Conservation (phyloP, 2,888 invertebrate genomes). For the Melinaea marsaeus region DNA sequence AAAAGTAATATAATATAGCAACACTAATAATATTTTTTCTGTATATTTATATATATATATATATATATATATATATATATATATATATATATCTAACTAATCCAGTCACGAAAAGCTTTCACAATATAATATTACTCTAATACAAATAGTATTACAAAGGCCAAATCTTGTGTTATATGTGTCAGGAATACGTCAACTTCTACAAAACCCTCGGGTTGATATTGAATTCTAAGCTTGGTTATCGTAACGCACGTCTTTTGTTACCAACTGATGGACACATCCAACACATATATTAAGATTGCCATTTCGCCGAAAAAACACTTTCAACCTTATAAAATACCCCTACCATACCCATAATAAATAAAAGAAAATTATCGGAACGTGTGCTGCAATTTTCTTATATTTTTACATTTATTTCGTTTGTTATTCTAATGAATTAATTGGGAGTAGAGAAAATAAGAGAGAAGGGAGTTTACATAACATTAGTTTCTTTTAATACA, state of each 20-base stretch:
- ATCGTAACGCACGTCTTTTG: slow-evolving; percentile 59
- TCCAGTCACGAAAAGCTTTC: slow-evolving; percentile 1
- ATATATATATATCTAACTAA: background rate
- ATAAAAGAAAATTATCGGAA: background rate
- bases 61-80: too few species aligned
- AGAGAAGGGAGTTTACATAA: too few species aligned
- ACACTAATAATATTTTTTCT: too few species aligned
- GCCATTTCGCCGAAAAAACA: slow-evolving; percentile 51
- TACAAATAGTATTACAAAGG: slow-evolving; percentile 1
- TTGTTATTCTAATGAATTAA: too few species aligned
- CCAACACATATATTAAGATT: slow-evolving; percentile 49
- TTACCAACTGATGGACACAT: slow-evolving; percentile 62
- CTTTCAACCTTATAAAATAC: background rate
- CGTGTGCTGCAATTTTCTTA: background rate
- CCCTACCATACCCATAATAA: background rate
- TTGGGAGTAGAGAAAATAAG: too few species aligned
- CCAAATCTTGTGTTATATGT: slow-evolving; percentile 3
- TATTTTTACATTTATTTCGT: too few species aligned
- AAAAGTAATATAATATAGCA: too few species aligned
- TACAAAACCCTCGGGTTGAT: slow-evolving; percentile 46
- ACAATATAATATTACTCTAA: slow-evolving; percentile 1
- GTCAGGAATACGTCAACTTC: slow-evolving; percentile 36
- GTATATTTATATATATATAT: too few species aligned
- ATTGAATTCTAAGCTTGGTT: slow-evolving; percentile 70
- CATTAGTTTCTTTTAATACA: too few species aligned